These are phyloP conservation scores for Eretmochelys imbricata DNA, from an alignment of 2,113 vertebrate genomes.

Conservation along the genomic window DNA sequence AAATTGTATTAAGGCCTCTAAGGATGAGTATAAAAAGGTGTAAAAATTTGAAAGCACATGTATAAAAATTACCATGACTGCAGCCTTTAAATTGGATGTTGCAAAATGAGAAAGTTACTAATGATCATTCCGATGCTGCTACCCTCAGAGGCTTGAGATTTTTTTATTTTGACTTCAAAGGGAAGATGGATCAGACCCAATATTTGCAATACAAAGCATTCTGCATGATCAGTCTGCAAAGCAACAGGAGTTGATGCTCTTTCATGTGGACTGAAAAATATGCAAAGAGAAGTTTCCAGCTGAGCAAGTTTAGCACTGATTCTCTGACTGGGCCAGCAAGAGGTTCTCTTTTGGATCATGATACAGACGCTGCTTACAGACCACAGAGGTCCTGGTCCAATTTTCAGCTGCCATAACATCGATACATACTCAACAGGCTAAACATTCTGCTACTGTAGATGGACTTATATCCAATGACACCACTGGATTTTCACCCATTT, in stretches of 20 bases:
- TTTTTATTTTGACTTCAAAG: constrained; percentile 52
- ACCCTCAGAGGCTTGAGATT: not conserved
- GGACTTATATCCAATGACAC: not conserved
- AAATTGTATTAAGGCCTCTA: not conserved
- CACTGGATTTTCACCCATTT: not conserved
- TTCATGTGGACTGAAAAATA: constrained; percentile 1
- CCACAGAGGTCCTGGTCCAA: not conserved
- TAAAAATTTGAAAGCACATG: constrained; percentile 57
- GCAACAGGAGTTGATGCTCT: constrained; percentile 27
- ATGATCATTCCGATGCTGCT: constrained; percentile 46
- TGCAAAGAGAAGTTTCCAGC: not conserved
- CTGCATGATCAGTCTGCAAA: constrained; percentile 7
- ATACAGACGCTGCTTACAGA: constrained; percentile 15
- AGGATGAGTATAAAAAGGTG: not conserved
- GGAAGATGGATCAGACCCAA: constrained; percentile 1
- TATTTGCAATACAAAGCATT: constrained; percentile 20
- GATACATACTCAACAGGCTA: not conserved
- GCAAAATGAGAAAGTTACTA: constrained; percentile 52
- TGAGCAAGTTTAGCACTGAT: not conserved
- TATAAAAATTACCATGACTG: constrained; percentile 55
- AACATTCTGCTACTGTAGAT: not conserved
- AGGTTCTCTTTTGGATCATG: not conserved
- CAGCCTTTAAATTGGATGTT: constrained; percentile 48
- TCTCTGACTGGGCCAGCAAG: accelerated
- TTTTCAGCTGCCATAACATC: not conserved